phyloP scores from a whole-genome alignment of 1,140 invertebrate genomes.

The Brachionus angularis region DNA sequence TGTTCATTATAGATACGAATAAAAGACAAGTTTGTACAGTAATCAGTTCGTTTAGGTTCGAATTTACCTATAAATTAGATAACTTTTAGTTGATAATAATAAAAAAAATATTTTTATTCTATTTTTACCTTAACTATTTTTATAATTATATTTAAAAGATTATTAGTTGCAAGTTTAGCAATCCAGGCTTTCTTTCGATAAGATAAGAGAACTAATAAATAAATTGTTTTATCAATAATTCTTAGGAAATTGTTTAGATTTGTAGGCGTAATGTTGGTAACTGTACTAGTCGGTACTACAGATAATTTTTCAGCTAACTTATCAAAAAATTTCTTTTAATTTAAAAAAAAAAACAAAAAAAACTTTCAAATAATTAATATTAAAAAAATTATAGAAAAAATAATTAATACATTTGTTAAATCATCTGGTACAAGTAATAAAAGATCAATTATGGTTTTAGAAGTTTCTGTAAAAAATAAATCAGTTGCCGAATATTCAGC shows the following conservation, averaged over 20 bases:
- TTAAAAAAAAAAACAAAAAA: background rate
- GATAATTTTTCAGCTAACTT: background rate
- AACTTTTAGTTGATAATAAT: too few species aligned
- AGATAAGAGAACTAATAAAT: background rate
- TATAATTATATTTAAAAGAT: background rate
- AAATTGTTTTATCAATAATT: conserved; percentile 21
- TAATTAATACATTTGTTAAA: conserved; percentile 24
- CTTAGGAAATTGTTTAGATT: background rate
- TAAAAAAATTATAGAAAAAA: too few species aligned
- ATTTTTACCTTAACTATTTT: too few species aligned
- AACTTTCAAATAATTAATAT: background rate
- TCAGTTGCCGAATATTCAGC: conserved; percentile 15
- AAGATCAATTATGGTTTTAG: conserved; percentile 27
- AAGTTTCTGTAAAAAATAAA: conserved; percentile 1
- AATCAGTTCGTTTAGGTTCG: conserved; percentile 4
- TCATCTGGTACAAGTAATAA: conserved; percentile 19
- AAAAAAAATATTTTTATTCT: too few species aligned
- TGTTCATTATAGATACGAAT: conserved; percentile 24
- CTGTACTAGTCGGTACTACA: background rate
- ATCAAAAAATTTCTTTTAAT: conserved; percentile 23
- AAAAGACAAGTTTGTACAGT: conserved; percentile 15
- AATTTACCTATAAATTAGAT: background rate
- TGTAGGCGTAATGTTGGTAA: background rate
- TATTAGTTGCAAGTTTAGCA: background rate
- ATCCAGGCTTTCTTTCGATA: conserved; percentile 27